Evolutionary conservation across 2,113 vertebrate species (phyloP).

Genomic region (Coregonus clupeaformis): DNA sequence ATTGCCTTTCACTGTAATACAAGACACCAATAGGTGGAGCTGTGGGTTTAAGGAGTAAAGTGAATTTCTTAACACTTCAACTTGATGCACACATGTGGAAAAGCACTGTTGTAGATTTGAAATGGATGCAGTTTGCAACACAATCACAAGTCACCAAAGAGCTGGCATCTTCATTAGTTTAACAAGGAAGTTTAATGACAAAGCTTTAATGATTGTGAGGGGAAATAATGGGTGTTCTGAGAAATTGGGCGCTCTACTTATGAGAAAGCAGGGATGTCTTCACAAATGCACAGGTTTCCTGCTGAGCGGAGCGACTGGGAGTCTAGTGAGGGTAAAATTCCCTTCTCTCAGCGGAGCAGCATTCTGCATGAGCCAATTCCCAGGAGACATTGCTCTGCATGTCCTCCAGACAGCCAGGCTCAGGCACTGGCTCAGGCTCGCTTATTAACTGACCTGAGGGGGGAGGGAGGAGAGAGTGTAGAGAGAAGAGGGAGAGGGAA

Average conservation of each 20-base stretch:
- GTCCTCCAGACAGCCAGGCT: slow-evolving; percentile 82
- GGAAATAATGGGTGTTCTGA: slow-evolving; percentile 52
- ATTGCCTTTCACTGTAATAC: slow-evolving; percentile 12
- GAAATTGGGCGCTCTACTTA: slow-evolving; percentile 63
- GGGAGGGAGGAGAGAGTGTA: slow-evolving; percentile 24
- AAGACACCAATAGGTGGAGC: slow-evolving; percentile 66
- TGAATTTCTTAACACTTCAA: slow-evolving; percentile 55
- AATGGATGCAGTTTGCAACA: slow-evolving; percentile 36
- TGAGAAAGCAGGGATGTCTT: slow-evolving; percentile 36
- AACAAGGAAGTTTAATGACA: slow-evolving; percentile 56
- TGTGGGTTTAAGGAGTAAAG: slow-evolving; percentile 65
- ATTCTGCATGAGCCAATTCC: slow-evolving; percentile 92
- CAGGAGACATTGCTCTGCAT: slow-evolving; percentile 84
- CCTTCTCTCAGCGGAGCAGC: slow-evolving; percentile 85
- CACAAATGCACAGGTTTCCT: slow-evolving; percentile 75
- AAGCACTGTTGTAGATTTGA: slow-evolving; percentile 30
- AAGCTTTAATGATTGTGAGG: slow-evolving; percentile 57
- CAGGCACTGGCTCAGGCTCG: slow-evolving; percentile 74
- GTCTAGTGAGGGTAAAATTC: slow-evolving; percentile 91
- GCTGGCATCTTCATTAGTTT: slow-evolving; percentile 55
- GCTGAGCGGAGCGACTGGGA: slow-evolving; percentile 78
- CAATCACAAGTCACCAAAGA: slow-evolving; percentile 51
- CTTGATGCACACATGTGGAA: slow-evolving; percentile 62
- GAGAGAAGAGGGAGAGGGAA: background rate
- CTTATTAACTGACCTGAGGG: slow-evolving; percentile 82